phyloP scores from a whole-genome alignment of 2,797 vertebrate genomes.

The Chelon labrosus region DNA sequence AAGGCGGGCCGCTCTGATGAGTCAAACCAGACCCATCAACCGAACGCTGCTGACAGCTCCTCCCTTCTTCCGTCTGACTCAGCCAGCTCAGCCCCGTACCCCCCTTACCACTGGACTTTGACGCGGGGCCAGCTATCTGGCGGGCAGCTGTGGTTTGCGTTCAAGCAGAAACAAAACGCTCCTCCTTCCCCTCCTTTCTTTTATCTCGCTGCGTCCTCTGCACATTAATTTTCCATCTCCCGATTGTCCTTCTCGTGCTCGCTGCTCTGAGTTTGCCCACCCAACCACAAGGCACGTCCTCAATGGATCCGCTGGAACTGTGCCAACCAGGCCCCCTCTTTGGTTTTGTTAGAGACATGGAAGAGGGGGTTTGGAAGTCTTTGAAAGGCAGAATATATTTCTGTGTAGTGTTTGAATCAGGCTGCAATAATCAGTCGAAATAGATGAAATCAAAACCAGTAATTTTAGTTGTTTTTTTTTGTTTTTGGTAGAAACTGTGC shows the following conservation, averaged over 20 bases:
- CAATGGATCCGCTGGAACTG: constrained; percentile 50
- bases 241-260: constrained; percentile 33
- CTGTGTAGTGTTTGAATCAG: constrained; percentile 30
- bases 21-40: constrained; percentile 63
- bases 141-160: constrained; percentile 64
- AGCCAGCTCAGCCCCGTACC: constrained; percentile 23
- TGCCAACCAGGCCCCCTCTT: constrained; percentile 46
- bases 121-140: constrained; percentile 56
- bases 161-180: constrained; percentile 49
- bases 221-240: constrained; percentile 34
- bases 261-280: constrained; percentile 50
- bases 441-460: constrained; percentile 2
- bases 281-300: constrained; percentile 58
- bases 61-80: constrained; percentile 62
- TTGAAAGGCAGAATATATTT: constrained; percentile 49
- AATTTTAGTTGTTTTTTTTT: constrained; percentile 5
- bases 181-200: constrained; percentile 34
- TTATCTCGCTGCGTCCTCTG: constrained; percentile 34
- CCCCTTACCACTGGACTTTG: constrained; percentile 44
- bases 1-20: constrained; percentile 65
- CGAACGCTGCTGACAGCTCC: constrained; percentile 3
- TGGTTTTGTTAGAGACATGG: constrained; percentile 40
- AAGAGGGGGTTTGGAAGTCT: constrained; percentile 37
- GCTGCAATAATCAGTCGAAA: constrained; percentile 17
- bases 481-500: neutral